Conservation (phyloP, 2,113 vertebrate genomes). For the Tyrannus savana region DNA sequence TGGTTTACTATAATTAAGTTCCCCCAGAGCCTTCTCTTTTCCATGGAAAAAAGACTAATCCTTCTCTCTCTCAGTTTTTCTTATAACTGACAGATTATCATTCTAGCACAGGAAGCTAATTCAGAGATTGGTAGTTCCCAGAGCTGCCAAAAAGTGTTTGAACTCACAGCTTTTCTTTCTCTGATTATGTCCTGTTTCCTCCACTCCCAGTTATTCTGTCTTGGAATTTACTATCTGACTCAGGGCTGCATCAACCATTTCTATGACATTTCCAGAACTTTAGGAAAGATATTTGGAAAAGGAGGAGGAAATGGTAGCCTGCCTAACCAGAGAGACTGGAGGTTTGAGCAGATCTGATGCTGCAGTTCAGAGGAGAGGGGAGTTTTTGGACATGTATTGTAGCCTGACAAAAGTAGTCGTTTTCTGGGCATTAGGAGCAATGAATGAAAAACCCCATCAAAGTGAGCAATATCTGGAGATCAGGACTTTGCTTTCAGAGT, state of each 20-base stretch:
- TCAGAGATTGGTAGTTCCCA: not conserved
- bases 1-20: not conserved
- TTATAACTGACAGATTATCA: not conserved
- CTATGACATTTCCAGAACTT: not conserved
- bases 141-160: not conserved
- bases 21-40: not conserved
- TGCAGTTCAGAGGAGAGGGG: not conserved
- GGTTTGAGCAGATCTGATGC: not conserved
- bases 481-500: not conserved
- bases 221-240: not conserved
- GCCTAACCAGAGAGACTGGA: not conserved
- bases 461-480: not conserved
- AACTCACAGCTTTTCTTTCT: not conserved
- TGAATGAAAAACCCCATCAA: not conserved
- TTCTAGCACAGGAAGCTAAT: not conserved
- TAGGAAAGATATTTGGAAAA: not conserved
- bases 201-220: not conserved
- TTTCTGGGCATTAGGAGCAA: not conserved
- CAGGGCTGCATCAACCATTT: not conserved
- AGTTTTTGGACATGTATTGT: not conserved
- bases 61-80: not conserved
- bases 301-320: fast-evolving
- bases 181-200: not conserved
- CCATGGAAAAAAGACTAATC: not conserved
- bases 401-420: fast-evolving